A percentile compares a stretch with the other conserved stretches of the same genome.
phyloP scores from a whole-genome alignment of 2,888 invertebrate species.

The Amphipoea oculea region DNA sequence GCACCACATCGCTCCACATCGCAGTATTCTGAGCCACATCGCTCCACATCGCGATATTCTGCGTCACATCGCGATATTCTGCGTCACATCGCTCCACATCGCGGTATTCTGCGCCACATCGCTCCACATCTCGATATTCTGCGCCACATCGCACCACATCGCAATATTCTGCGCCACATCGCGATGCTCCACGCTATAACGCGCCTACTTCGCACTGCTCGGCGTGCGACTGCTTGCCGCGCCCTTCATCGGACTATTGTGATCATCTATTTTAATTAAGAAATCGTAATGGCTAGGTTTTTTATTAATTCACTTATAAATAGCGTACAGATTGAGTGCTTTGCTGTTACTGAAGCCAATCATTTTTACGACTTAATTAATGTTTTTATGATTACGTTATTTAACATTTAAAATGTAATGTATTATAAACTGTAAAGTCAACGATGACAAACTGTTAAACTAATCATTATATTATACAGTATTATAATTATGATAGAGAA shows the following conservation, averaged over 20 bases:
- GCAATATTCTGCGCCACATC: too few relatives aligned
- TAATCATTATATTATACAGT: too few relatives aligned
- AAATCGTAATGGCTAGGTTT: constrained; percentile 11
- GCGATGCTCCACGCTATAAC: not conserved
- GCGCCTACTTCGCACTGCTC: not conserved
- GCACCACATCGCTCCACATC: too few relatives aligned
- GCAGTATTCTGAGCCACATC: too few relatives aligned
- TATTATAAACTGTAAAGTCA: not conserved
- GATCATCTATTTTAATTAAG: constrained; percentile 30
- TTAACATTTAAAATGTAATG: constrained; percentile 10
- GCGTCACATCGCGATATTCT: too few relatives aligned
- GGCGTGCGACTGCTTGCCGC: not conserved
- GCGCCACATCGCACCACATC: too few relatives aligned
- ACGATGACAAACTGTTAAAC: too few relatives aligned
- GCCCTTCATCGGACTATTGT: constrained; percentile 11
- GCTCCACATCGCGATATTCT: too few relatives aligned
- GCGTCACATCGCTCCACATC: too few relatives aligned
- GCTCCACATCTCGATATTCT: fast-evolving
- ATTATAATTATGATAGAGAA: not conserved
- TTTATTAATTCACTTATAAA: constrained; percentile 23
- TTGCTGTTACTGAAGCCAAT: constrained; percentile 12
- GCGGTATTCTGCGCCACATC: too few relatives aligned
- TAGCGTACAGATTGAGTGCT: constrained; percentile 17
- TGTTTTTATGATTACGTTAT: constrained; percentile 1
- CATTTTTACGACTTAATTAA: constrained; percentile 32